A percentile compares a stretch with the other conserved stretches of the same genome.
Evolutionary conservation across 2,797 vertebrate genomes (phyloP).

Genomic region (Melanotaenia maccullochi): DNA sequence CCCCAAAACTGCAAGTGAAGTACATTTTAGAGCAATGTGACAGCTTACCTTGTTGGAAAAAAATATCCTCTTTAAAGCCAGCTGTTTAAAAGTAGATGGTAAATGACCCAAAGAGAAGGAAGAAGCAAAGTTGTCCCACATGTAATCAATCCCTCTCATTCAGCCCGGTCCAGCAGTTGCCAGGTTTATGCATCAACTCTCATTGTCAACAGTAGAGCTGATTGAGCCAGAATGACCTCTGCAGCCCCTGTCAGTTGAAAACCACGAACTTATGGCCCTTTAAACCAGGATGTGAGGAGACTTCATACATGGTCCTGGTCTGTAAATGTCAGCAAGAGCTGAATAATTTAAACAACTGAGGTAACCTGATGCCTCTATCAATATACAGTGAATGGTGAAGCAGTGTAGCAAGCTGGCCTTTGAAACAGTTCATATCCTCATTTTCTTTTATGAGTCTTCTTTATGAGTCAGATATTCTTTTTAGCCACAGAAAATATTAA

Average conservation of each 20-base stretch:
- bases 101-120: conserved; percentile 21
- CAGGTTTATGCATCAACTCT: conserved; percentile 51
- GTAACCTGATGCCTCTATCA: conserved; percentile 74
- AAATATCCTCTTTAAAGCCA: conserved; percentile 49
- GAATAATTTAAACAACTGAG: conserved; percentile 83
- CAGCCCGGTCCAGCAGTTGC: conserved; percentile 25
- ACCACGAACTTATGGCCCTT: conserved; percentile 32
- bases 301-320: conserved; percentile 66
- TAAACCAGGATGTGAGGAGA: conserved; percentile 40
- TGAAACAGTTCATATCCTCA: neutral
- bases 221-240: conserved; percentile 54
- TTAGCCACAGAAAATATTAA: conserved; percentile 26
- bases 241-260: conserved; percentile 30
- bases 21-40: conserved; percentile 19
- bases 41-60: conserved; percentile 72
- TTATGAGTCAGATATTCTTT: conserved; percentile 17
- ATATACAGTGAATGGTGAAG: conserved; percentile 62
- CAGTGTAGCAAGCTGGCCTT: conserved; percentile 12
- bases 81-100: conserved; percentile 37
- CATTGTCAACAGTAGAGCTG: conserved; percentile 36
- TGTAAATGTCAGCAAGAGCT: conserved; percentile 78
- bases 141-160: conserved; percentile 53
- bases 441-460: conserved; percentile 35
- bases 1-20: conserved; percentile 29
- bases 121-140: conserved; percentile 42